phyloP scores from a whole-genome alignment of 2,888 invertebrate genomes.

The Holacanthella duospinosa region DNA sequence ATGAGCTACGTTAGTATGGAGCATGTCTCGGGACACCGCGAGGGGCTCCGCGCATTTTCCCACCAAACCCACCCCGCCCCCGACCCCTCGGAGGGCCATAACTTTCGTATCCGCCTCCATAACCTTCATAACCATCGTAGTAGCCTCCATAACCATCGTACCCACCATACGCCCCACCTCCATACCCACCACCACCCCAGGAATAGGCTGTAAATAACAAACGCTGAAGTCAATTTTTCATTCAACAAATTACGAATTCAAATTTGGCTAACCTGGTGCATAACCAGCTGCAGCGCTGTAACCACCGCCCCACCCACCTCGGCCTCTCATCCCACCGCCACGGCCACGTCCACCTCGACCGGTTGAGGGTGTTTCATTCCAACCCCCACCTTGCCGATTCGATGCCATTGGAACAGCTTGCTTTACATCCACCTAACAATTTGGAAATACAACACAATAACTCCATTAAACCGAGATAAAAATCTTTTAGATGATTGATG shows the following conservation, averaged over 20 bases:
- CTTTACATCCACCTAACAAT: slow-evolving; percentile 73
- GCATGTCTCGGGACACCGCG: slow-evolving; percentile 3
- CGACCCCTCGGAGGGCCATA: slow-evolving; percentile 1
- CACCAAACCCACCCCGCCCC: not conserved
- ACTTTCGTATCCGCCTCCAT: slow-evolving; percentile 38
- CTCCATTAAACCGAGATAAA: not conserved
- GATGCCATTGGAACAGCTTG: slow-evolving; percentile 50
- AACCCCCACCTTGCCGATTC: slow-evolving; percentile 46
- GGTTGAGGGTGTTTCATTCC: slow-evolving; percentile 49
- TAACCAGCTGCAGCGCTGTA: slow-evolving; percentile 57
- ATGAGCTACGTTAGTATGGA: too few species aligned
- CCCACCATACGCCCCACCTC: slow-evolving; percentile 50
- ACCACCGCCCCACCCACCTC: slow-evolving; percentile 40
- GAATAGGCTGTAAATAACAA: slow-evolving; percentile 6
- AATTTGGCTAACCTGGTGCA: slow-evolving; percentile 39
- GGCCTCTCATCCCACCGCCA: slow-evolving; percentile 47
- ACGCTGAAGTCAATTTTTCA: not conserved
- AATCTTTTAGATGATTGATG: not conserved
- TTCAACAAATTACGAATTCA: slow-evolving; percentile 29
- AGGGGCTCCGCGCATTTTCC: slow-evolving; percentile 6
- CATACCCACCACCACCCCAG: slow-evolving; percentile 39
- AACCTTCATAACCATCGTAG: slow-evolving; percentile 54
- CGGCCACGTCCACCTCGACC: slow-evolving; percentile 53
- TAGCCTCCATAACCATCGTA: slow-evolving; percentile 57
- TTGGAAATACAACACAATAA: not conserved